These are phyloP conservation scores for Echinops telfairi DNA, from an alignment of 2,113 vertebrate species.

Conservation along the genomic window DNA sequence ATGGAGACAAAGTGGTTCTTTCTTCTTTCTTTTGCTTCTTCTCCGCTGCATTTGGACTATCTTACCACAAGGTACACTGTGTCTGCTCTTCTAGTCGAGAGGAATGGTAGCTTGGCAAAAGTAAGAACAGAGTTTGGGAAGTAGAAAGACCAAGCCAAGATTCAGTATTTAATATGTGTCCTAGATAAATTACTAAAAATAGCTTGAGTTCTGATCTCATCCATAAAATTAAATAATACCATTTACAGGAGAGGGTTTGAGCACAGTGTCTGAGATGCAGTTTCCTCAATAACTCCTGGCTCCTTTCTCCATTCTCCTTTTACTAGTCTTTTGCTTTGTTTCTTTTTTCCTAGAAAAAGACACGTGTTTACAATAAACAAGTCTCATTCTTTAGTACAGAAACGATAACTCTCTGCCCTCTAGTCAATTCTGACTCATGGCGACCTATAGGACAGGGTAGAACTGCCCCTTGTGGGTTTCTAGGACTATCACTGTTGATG, in stretches of 20 bases:
- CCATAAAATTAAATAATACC: constrained; percentile 8
- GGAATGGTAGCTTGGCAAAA: neutral
- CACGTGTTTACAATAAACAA: constrained; percentile 37
- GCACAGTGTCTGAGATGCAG: neutral
- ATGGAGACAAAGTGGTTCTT: neutral
- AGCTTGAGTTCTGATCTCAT: neutral
- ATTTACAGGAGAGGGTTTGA: neutral
- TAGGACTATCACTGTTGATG: too few species aligned
- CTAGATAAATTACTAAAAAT: constrained; percentile 36
- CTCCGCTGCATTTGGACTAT: neutral
- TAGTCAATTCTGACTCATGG: too few species aligned
- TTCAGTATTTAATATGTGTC: neutral
- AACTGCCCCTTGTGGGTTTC: too few species aligned
- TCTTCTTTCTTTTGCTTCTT: constrained; percentile 43
- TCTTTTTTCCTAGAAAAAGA: constrained; percentile 30
- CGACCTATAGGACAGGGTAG: too few species aligned
- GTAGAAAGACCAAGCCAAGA: neutral
- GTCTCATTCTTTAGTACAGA: neutral
- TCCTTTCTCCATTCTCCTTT: constrained; percentile 3
- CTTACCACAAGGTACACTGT: neutral
- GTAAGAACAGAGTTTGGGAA: constrained; percentile 29
- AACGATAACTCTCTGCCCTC: neutral
- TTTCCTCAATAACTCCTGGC: neutral
- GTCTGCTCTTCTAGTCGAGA: constrained; percentile 28
- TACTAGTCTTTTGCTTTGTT: neutral